Base-by-base conservation (phyloP, 2,888 invertebrate genomes). In the Ormyrus rosae region DNA sequence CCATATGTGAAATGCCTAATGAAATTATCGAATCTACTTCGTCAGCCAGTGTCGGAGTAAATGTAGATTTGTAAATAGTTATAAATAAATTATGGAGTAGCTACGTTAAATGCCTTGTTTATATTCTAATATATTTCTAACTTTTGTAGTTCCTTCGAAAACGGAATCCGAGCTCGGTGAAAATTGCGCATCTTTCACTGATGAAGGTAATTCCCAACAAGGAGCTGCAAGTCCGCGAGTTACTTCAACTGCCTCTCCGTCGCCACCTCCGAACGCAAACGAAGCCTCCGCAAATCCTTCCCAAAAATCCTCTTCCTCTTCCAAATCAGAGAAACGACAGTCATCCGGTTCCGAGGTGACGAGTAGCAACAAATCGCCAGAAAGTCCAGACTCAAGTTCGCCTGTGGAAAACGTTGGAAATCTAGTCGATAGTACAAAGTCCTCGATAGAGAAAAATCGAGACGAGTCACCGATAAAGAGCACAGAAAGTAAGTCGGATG, bases 321-420 rank as follows among this genome's bases (percentile, higher is more conserved):
- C 69, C 6, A 64, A 73, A 9, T 51, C 84, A 0, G 83, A 72
- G 46, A 10, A 60, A 9, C 50, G 45, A 0, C 75, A 77, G 13
- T 50, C 70, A 11, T 73, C 61, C n/a, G 71, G 72, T 7, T 69
- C 83, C 6, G 88, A 88, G 65, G 83, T 85, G 6, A 84, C 85
- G 0, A 86, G 86, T 13, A 87, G 82, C 10, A 87, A 73, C 58
- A 83, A 88, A 50, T 86, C 86, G 1, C 88, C 88, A 0, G 88
- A 87, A 7, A 89, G 88, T 79, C 88, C 88, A 0, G 88, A 89
- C 63, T 89, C 88, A 0, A 89, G 88, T 71, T 89, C 88, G 5
- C 83, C 85, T 6, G 83, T 87, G 3, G 87, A 86, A 9, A 85
- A 81, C 56, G 65, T 61, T 0, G 72, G 55, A 11, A 81, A 79